Base-by-base conservation (phyloP, 1,140 invertebrate species). In the Tetramorium parvispinum region DNA sequence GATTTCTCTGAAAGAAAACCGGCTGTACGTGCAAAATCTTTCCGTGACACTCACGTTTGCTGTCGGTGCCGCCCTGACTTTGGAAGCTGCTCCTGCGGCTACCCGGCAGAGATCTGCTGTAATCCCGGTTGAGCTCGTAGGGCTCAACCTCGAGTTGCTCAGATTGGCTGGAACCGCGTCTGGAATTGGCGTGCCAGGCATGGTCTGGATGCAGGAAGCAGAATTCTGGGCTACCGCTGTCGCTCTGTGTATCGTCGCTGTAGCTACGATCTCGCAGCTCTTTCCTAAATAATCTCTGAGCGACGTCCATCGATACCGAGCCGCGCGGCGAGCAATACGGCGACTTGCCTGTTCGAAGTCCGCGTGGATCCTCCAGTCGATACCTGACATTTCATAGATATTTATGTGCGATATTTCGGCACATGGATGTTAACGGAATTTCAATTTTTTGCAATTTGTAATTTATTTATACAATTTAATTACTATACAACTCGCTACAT, bases 81-180 rank as follows among this genome's bases (percentile, higher is more conserved):
- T 98, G 97, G 92, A 98, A 98, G 46, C 97, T 98, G 24, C 97
- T 98, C 59, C 98, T 96, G 86, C 98, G 96, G 27, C 97, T 98
- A 8, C 98, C 98, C 1, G 98, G 98, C 89, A 98, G 94, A 18
- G 98, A 98, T 89, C 97, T 96, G 21, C 97, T 98, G 93, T 98
- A 98, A 94, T 98, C 97, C 93, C 98, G 97, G 73, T 96, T 97
- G 21, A 98, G 96, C 94, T 98, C 97, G 92, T 98, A 98, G 0
- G 97, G 97, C 92, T 98, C 98, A 37, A 98, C 97, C 93, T 98
- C 98, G 27, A 98, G 95, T 68, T 97, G 97, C 91, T 98, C 98
- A 0, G 97, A 98, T 92, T 98, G 97, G 43, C 97, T 98, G 13
- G 98, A 98, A 32, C 98, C 98, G 51, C 98, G 96, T 73, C 98